These are phyloP conservation scores for Labrus mixtus DNA, from an alignment of 2,113 vertebrate genomes.

Conservation along the genomic window DNA sequence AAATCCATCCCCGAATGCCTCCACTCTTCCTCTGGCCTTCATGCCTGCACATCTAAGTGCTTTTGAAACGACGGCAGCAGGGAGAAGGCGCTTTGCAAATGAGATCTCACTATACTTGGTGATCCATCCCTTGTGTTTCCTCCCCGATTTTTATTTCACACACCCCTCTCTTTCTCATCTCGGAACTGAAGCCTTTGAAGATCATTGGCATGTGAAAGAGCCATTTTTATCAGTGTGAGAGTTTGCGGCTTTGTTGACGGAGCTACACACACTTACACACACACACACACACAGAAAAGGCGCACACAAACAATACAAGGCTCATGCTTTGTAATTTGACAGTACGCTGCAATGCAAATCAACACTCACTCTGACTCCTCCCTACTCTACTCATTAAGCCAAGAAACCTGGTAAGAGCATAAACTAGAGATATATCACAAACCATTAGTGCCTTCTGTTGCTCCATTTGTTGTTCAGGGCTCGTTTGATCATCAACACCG, in stretches of 20 bases:
- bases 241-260: conserved; percentile 48
- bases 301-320: conserved; percentile 33
- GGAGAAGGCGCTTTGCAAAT: conserved; percentile 67
- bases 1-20: conserved; percentile 60
- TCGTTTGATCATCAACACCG: conserved; percentile 42
- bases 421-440: conserved; percentile 45
- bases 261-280: background rate
- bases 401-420: conserved; percentile 16
- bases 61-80: conserved; percentile 71
- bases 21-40: conserved; percentile 65
- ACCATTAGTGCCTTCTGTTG: conserved; percentile 57
- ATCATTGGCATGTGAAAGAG: conserved; percentile 54
- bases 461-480: conserved; percentile 46
- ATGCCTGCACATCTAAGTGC: conserved; percentile 72
- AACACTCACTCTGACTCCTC: background rate
- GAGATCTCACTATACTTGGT: conserved; percentile 59
- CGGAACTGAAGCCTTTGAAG: conserved; percentile 62
- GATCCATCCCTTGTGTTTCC: conserved; percentile 66
- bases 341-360: conserved; percentile 5
- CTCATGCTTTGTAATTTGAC: conserved; percentile 27
- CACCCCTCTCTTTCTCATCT: conserved; percentile 4
- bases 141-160: conserved; percentile 51
- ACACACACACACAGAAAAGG: conserved; percentile 1
- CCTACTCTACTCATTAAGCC: conserved; percentile 33
- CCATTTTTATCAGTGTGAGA: conserved; percentile 45